phyloP scores from a whole-genome alignment of 2,888 invertebrate genomes.

The Torymus tubicola region DNA sequence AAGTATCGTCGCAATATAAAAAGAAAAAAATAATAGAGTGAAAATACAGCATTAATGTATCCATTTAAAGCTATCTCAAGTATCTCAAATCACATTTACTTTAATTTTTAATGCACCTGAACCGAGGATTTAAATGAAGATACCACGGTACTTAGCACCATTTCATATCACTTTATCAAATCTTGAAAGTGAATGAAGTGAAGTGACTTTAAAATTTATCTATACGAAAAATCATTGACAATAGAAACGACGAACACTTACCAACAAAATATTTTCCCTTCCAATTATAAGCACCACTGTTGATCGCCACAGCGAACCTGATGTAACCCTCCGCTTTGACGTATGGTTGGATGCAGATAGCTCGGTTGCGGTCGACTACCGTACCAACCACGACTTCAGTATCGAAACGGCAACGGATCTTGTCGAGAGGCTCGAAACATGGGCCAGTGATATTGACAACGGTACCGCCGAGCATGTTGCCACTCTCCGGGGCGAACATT shows the following conservation, averaged over 20 bases:
- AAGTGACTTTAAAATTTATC: not conserved
- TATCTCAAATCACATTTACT: too few relatives aligned
- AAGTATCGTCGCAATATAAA: too few relatives aligned
- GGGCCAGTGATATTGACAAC: slow-evolving; percentile 98
- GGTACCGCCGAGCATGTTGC: slow-evolving; percentile 97
- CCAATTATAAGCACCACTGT: slow-evolving; percentile 89
- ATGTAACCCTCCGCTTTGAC: slow-evolving; percentile 93
- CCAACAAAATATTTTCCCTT: slow-evolving; percentile 94
- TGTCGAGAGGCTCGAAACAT: slow-evolving; percentile 87
- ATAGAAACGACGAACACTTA: slow-evolving; percentile 73
- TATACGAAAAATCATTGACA: not conserved
- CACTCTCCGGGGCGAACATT: slow-evolving; percentile 95
- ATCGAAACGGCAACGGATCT: slow-evolving; percentile 90
- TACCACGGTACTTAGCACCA: too few relatives aligned
- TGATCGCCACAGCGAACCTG: slow-evolving; percentile 88
- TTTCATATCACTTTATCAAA: too few relatives aligned
- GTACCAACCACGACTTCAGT: slow-evolving; percentile 87
- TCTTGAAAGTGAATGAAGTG: too few relatives aligned
- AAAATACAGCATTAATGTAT: too few relatives aligned
- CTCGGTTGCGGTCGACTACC: slow-evolving; percentile 88
- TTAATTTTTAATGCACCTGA: too few relatives aligned
- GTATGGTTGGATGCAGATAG: slow-evolving; percentile 92
- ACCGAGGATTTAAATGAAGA: too few relatives aligned
- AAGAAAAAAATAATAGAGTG: too few relatives aligned
- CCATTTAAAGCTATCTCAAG: too few relatives aligned